These are phyloP conservation scores for Hedychridium roseum DNA, from an alignment of 2,888 invertebrate genomes.

Conservation along the genomic window DNA sequence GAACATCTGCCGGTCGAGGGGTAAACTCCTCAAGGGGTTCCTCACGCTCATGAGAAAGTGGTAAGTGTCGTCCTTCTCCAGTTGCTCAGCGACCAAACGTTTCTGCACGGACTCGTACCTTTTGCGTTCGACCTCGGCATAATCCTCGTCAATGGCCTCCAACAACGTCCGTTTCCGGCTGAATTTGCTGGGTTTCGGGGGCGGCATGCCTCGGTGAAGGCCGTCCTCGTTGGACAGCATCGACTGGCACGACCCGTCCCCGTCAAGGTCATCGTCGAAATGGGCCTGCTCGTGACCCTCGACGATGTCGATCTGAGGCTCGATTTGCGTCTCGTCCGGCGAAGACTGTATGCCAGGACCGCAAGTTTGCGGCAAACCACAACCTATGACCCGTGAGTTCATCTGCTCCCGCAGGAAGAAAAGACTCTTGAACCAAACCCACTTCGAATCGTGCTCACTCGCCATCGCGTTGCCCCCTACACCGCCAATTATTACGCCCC, in stretches of 20 bases:
- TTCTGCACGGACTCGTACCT: slow-evolving; percentile 39
- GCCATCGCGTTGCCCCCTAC: no score
- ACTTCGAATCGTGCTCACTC: slow-evolving; percentile 49
- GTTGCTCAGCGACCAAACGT: slow-evolving; percentile 30
- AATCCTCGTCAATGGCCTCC: slow-evolving; percentile 43
- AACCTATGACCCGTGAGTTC: slow-evolving; percentile 50
- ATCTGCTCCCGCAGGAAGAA: slow-evolving; percentile 51
- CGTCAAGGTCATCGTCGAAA: slow-evolving; percentile 44
- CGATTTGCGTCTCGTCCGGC: slow-evolving; percentile 48
- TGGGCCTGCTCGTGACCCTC: slow-evolving; percentile 50
- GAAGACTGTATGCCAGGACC: slow-evolving; percentile 36
- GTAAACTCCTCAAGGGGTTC: slow-evolving; percentile 44
- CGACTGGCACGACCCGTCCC: slow-evolving; percentile 48
- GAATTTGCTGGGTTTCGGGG: slow-evolving; percentile 38
- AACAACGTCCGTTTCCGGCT: slow-evolving; percentile 40
- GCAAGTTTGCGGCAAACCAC: slow-evolving; percentile 39
- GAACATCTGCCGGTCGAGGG: slow-evolving; percentile 49
- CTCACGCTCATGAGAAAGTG: slow-evolving; percentile 51
- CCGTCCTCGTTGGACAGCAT: slow-evolving; percentile 44
- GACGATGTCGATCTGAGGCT: slow-evolving; percentile 50
- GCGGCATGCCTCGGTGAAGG: slow-evolving; percentile 40
- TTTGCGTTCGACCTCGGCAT: slow-evolving; percentile 39
- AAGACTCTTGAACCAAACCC: slow-evolving; percentile 52
- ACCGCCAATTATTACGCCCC: slow-evolving; percentile 25
- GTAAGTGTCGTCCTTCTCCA: slow-evolving; percentile 50